phyloP scores from a whole-genome alignment of 2,797 vertebrate genomes.

The Oreochromis grahami region DNA sequence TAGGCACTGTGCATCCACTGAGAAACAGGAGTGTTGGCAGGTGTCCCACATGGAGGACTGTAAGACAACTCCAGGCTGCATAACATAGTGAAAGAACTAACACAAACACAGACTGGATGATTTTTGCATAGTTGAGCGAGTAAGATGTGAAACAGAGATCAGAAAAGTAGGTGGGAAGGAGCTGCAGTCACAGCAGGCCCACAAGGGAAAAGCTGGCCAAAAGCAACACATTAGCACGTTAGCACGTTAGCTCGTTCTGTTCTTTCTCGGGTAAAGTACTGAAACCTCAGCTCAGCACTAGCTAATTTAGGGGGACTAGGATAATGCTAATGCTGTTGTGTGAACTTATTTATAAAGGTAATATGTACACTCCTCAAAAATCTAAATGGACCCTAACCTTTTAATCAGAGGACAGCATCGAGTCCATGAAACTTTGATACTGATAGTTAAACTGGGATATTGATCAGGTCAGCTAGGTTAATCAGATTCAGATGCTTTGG shows the following conservation, averaged over 20 bases:
- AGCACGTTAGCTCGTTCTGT: neutral
- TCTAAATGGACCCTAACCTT: neutral
- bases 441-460: neutral
- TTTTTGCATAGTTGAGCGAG: constrained; percentile 1
- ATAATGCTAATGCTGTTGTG: neutral
- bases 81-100: neutral
- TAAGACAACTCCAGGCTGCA: constrained; percentile 32
- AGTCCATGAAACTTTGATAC: neutral
- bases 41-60: constrained; percentile 32
- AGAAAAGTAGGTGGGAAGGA: constrained; percentile 1
- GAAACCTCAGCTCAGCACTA: neutral
- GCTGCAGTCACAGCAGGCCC: neutral
- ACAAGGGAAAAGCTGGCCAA: neutral
- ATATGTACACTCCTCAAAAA: neutral
- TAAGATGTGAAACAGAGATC: constrained; percentile 1
- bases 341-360: neutral
- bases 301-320: neutral
- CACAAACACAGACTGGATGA: constrained; percentile 13
- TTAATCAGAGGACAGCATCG: neutral
- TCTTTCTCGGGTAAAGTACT: neutral
- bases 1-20: constrained; percentile 19
- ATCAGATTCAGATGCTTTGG: neutral
- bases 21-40: constrained; percentile 41
- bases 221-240: neutral
- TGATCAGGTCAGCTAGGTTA: neutral